These are phyloP conservation scores for Corythornis vintsioides DNA, from an alignment of 2,113 vertebrate species.

Conservation along the genomic window DNA sequence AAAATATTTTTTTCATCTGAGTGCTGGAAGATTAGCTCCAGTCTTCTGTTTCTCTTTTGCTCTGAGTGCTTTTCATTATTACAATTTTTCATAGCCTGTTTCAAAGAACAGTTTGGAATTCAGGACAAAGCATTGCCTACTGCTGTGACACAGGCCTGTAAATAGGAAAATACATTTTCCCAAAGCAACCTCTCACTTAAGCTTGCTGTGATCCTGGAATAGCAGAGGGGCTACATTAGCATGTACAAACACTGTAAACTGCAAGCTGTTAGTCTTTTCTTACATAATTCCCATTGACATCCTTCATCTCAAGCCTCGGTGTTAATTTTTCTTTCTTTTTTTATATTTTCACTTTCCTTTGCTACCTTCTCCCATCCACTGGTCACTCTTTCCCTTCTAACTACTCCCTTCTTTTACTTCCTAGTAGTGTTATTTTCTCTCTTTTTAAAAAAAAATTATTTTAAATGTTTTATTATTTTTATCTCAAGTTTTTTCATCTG, in stretches of 20 bases:
- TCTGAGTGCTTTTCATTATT: background rate
- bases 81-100: background rate
- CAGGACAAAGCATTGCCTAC: background rate
- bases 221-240: background rate
- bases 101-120: slow-evolving; percentile 30
- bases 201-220: background rate
- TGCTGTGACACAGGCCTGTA: background rate
- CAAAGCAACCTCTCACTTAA: background rate
- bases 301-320: background rate
- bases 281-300: background rate
- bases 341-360: background rate
- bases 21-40: slow-evolving; percentile 1
- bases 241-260: background rate
- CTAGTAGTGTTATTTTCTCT: background rate
- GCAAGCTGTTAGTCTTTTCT: slow-evolving; percentile 13
- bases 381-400: background rate
- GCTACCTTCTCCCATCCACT: background rate
- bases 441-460: background rate
- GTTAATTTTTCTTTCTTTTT: background rate
- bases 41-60: background rate
- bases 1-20: slow-evolving; percentile 6
- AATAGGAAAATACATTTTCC: slow-evolving; percentile 14
- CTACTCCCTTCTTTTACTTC: background rate
- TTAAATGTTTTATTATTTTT: background rate
- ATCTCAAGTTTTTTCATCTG: background rate